These are phyloP conservation scores for Drepana arcuata DNA, from an alignment of 1,140 invertebrate genomes.

Conservation along the genomic window DNA sequence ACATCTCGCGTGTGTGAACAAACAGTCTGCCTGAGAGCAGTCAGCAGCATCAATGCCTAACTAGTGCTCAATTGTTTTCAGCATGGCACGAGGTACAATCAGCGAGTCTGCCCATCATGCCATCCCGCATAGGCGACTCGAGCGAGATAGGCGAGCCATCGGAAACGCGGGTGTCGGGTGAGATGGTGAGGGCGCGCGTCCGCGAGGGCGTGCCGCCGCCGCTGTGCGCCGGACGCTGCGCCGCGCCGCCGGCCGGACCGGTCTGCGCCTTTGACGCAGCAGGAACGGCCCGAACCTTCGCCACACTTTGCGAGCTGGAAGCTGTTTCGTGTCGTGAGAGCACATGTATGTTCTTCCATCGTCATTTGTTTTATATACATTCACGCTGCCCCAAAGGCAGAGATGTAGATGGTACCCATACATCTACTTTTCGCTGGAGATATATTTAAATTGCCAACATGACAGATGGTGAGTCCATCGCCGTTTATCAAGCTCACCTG, in stretches of 20 bases:
- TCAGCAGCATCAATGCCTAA: not conserved
- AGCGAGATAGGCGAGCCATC: slow-evolving; percentile 20
- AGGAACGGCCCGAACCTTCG: slow-evolving; percentile 66
- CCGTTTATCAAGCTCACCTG: too few relatives aligned
- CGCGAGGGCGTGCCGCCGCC: slow-evolving; percentile 50
- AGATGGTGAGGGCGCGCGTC: slow-evolving; percentile 28
- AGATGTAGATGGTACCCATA: too few relatives aligned
- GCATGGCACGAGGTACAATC: slow-evolving; percentile 31
- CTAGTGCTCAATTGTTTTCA: slow-evolving; percentile 18
- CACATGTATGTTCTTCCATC: slow-evolving; percentile 61
- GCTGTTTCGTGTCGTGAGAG: slow-evolving; percentile 68
- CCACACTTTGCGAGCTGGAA: slow-evolving; percentile 68
- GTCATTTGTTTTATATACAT: too few relatives aligned
- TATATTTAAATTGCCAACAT: too few relatives aligned
- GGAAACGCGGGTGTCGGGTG: slow-evolving; percentile 20
- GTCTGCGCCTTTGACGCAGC: slow-evolving; percentile 71
- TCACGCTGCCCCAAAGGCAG: too few relatives aligned
- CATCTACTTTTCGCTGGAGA: too few relatives aligned
- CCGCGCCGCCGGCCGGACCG: slow-evolving; percentile 57
- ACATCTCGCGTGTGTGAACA: not conserved
- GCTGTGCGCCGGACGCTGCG: slow-evolving; percentile 60
- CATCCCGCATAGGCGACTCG: slow-evolving; percentile 26
- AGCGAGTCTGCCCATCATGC: slow-evolving; percentile 38
- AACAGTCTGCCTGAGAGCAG: not conserved
- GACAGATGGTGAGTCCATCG: too few relatives aligned